Base-by-base conservation (phyloP, 1,140 invertebrate genomes). In the Chrysopa pallens region DNA sequence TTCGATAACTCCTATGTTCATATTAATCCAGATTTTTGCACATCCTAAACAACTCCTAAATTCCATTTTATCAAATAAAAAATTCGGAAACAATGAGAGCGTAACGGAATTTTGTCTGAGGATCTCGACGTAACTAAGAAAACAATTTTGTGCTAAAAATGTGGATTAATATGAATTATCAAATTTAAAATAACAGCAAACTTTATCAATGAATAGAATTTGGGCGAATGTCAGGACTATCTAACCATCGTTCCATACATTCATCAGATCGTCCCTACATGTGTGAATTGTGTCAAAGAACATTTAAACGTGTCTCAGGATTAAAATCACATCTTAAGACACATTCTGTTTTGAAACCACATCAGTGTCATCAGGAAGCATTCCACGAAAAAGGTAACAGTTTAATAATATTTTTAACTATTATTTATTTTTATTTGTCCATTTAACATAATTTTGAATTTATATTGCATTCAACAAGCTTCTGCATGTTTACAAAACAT, bases 321-420 rank as follows among this genome's bases (percentile, higher is more conserved):
- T 59, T 83, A 45, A 82, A 81, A 53, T 80, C 77, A 2, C 80
- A 83, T 50, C 69, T 76, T 41, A 81, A 80, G 63, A 80, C 76
- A 8, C 80, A 83, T 53, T 77, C 73, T 5, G 72, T 74, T 38
- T 64, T 74, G 44, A 83, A 83, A 53, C 76, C 76, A 2, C 78
- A 80, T 59, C 72, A 70, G 46, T 83, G 78, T 53, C 70, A 78
- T 56, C 72, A 73, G 40, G 81, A 81, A 54, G 76, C 75, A 51
- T 83, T 83, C 56, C 78, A 83, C 63, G 78, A 83, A 52, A 83
- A 81, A 72, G 78, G 78, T 78, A 61, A 52, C 2, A 4, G 2
- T 6, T 12, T 4, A 9, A 38, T 17, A 42, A 2, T 11, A 4
- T 33, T 6, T 6, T 33, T 33, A 11, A 4, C 31, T 6, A 33